A percentile compares a stretch with the other conserved stretches of the same genome.
These are phyloP conservation scores for Sparidentex hasta DNA, from an alignment of 2,797 vertebrate genomes.

Conservation along the genomic window DNA sequence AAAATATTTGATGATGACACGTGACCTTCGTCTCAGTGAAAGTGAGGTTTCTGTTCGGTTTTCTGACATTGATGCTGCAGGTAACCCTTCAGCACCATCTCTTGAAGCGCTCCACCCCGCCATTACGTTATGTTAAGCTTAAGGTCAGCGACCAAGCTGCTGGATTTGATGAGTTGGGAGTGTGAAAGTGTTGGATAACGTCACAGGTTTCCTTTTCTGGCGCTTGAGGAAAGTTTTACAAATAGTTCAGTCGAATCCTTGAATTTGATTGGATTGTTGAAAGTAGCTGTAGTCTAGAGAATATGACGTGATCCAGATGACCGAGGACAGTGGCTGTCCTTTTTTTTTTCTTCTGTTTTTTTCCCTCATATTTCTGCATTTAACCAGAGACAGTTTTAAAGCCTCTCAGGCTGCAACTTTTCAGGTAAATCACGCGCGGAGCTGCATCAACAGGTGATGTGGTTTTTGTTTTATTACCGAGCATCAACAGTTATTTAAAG, in stretches of 20 bases:
- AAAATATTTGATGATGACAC: background rate
- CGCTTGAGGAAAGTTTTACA: no score
- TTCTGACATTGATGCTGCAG: no score
- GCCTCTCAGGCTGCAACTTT: background rate
- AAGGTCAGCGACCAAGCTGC: no score
- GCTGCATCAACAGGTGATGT: background rate
- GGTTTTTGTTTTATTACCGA: background rate
- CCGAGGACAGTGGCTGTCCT: background rate
- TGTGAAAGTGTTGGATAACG: no score
- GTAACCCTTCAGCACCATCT: no score
- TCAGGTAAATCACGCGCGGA: background rate
- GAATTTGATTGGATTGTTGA: background rate
- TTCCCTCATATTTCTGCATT: no score
- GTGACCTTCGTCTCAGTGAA: background rate
- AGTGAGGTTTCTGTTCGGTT: background rate
- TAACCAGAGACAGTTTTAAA: background rate
- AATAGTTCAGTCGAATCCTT: background rate
- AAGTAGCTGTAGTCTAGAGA: background rate
- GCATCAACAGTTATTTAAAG: slow-evolving; percentile 27
- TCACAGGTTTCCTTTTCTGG: no score
- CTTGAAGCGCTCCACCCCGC: no score
- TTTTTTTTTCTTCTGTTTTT: no score
- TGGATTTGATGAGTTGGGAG: no score
- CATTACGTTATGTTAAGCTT: no score
- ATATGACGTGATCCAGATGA: background rate